phyloP scores from a whole-genome alignment of 2,113 vertebrate species.

The Maccullochella peelii region DNA sequence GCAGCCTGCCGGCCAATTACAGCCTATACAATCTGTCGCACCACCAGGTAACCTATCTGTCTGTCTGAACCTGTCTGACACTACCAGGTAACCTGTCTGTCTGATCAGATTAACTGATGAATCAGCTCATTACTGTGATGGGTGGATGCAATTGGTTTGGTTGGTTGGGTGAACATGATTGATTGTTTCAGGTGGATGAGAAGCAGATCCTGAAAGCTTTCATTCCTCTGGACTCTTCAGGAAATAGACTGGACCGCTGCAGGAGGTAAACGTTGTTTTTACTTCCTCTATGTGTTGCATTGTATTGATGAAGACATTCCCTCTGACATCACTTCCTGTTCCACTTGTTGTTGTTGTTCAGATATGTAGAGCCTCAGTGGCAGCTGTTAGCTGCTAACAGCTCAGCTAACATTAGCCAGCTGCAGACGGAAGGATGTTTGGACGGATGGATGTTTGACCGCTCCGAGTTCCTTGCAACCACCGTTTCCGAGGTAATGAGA shows the following conservation, averaged over 20 bases:
- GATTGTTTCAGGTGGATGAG: slow-evolving; percentile 55
- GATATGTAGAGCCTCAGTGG: slow-evolving; percentile 76
- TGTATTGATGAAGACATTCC: background rate
- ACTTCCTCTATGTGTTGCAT: background rate
- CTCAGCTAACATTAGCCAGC: slow-evolving; percentile 57
- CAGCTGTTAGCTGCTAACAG: slow-evolving; percentile 45
- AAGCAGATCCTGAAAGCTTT: slow-evolving; percentile 69
- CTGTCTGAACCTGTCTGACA: background rate
- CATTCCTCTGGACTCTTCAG: slow-evolving; percentile 74
- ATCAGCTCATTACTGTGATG: too few species aligned
- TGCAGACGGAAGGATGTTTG: slow-evolving; percentile 79
- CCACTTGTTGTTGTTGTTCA: slow-evolving; percentile 25
- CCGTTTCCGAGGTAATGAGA: slow-evolving; percentile 87
- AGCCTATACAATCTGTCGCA: slow-evolving; percentile 60
- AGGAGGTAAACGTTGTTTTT: slow-evolving; percentile 49
- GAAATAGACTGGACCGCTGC: slow-evolving; percentile 79
- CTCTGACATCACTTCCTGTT: slow-evolving; percentile 18
- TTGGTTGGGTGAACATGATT: background rate
- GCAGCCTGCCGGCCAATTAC: slow-evolving; percentile 69
- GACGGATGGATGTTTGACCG: slow-evolving; percentile 89
- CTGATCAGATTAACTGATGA: background rate
- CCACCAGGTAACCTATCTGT: slow-evolving; percentile 43
- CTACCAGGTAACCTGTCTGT: background rate
- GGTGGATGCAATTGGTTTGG: background rate
- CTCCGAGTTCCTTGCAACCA: slow-evolving; percentile 85